Evolutionary conservation across 1,140 invertebrate genomes (phyloP).

Genomic region (Brachionus rotundiformis): DNA sequence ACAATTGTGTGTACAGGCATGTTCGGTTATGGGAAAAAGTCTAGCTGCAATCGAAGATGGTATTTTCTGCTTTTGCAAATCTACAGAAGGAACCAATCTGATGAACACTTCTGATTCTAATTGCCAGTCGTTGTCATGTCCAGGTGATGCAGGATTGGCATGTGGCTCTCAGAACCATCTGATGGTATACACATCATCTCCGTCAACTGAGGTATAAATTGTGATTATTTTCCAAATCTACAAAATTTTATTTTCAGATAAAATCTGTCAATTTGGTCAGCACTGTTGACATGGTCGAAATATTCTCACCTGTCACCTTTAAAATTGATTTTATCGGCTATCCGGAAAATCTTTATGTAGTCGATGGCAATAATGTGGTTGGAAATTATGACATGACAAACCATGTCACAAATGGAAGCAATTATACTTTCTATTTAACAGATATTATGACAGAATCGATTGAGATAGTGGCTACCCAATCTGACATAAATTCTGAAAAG

Average conservation of each 20-base stretch:
- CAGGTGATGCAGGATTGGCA: not conserved
- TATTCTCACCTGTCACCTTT: not conserved
- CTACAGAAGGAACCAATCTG: not conserved
- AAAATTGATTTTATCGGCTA: not conserved
- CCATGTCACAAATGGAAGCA: not conserved
- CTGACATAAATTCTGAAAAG: not conserved
- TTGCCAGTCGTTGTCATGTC: not conserved
- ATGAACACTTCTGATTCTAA: not conserved
- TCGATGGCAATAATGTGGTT: not conserved
- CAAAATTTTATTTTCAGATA: not conserved
- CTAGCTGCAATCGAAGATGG: conserved; percentile 43
- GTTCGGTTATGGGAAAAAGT: conserved; percentile 11
- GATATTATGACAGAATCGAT: not conserved
- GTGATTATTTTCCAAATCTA: not conserved
- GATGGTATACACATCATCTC: not conserved
- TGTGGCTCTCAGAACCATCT: conserved; percentile 10
- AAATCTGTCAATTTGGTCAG: not conserved
- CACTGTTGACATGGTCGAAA: not conserved
- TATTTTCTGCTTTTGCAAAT: conserved; percentile 37
- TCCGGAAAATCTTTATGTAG: not conserved
- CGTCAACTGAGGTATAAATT: not conserved
- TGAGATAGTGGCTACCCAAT: not conserved
- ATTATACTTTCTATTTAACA: conserved; percentile 1
- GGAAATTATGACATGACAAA: conserved; percentile 4
- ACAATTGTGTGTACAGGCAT: not conserved